These are phyloP conservation scores for Gymnothorax reevesii DNA, from an alignment of 2,797 vertebrate genomes.

Conservation along the genomic window DNA sequence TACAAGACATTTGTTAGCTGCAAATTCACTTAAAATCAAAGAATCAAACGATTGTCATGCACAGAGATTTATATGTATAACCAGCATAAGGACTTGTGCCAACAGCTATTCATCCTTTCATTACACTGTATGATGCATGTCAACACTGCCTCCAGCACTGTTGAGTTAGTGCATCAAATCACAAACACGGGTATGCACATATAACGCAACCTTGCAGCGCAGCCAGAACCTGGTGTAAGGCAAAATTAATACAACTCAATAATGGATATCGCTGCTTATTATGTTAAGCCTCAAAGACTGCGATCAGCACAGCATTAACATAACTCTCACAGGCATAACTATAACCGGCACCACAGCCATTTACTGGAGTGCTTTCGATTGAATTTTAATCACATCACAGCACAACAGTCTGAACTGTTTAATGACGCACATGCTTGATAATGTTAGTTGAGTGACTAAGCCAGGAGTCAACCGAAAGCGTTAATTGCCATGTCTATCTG, in stretches of 20 bases:
- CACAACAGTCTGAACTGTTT: not conserved
- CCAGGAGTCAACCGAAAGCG: too few species aligned
- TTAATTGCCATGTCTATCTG: too few species aligned
- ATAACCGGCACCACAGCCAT: too few species aligned
- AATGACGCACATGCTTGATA: slow-evolving; percentile 14
- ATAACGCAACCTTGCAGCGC: slow-evolving; percentile 23
- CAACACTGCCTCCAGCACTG: not conserved
- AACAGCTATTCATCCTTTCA: not conserved
- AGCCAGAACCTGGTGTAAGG: slow-evolving; percentile 36
- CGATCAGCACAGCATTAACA: not conserved
- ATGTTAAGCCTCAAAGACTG: slow-evolving; percentile 17
- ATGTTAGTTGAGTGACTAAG: not conserved
- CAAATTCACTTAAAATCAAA: not conserved
- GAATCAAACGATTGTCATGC: not conserved
- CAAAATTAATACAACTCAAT: slow-evolving; percentile 36
- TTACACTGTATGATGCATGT: not conserved
- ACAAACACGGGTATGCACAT: not conserved
- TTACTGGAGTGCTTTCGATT: not conserved
- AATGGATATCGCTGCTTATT: slow-evolving; percentile 33
- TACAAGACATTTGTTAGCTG: not conserved
- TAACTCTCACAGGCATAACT: not conserved
- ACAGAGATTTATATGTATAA: not conserved
- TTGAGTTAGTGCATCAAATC: not conserved
- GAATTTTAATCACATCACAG: not conserved
- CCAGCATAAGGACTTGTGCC: not conserved